These are phyloP conservation scores for Andricus quercusramuli DNA, from an alignment of 2,888 invertebrate genomes.

Conservation along the genomic window DNA sequence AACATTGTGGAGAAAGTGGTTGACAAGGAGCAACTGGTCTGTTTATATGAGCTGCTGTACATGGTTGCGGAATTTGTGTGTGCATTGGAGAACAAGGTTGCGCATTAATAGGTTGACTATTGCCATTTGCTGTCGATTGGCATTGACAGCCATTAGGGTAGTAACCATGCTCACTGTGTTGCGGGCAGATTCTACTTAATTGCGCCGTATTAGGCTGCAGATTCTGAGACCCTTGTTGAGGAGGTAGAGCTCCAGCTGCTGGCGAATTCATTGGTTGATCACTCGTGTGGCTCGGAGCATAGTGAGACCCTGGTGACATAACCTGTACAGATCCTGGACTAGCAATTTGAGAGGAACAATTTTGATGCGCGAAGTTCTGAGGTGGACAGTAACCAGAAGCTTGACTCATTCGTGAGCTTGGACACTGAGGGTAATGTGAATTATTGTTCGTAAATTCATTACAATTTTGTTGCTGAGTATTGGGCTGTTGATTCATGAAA, in stretches of 20 bases:
- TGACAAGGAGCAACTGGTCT: slow-evolving; percentile 64
- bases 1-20: slow-evolving; percentile 71
- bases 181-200: slow-evolving; percentile 71
- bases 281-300: slow-evolving; percentile 70
- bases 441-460: slow-evolving; percentile 67
- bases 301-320: slow-evolving; percentile 75
- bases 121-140: slow-evolving; percentile 58
- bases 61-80: slow-evolving; percentile 58
- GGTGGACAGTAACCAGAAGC: slow-evolving; percentile 71
- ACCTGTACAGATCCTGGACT: slow-evolving; percentile 69
- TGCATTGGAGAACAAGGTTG: slow-evolving; percentile 60
- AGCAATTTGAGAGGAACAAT: slow-evolving; percentile 61
- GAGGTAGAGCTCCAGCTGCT: slow-evolving; percentile 74
- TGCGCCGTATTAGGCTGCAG: slow-evolving; percentile 73
- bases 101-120: slow-evolving; percentile 55
- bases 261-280: slow-evolving; percentile 75
- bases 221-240: slow-evolving; percentile 71
- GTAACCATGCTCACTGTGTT: slow-evolving; percentile 65
- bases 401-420: slow-evolving; percentile 69
- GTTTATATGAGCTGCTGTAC: slow-evolving; percentile 58
- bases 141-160: slow-evolving; percentile 70
- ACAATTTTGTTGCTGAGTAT: slow-evolving; percentile 61
- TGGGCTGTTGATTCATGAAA: slow-evolving; percentile 61
- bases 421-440: slow-evolving; percentile 71
- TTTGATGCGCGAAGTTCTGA: slow-evolving; percentile 67